A percentile compares a stretch with the other conserved stretches of the same genome.
Evolutionary conservation across 2,797 vertebrate species (phyloP).

Genomic region (Hydrolagus colliei): DNA sequence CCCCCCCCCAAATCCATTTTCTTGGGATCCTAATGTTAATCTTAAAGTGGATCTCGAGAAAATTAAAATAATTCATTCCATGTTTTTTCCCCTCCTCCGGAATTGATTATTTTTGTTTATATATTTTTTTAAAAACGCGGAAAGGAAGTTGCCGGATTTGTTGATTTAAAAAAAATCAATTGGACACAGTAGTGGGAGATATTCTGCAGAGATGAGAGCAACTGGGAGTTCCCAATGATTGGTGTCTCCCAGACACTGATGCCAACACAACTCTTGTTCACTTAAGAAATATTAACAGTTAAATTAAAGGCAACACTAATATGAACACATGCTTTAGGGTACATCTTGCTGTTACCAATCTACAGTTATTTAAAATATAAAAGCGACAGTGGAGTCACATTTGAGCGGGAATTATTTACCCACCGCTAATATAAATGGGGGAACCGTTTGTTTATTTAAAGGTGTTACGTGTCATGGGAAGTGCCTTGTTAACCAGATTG

Average conservation of each 20-base stretch:
- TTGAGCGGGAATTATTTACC: background rate
- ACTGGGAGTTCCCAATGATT: slow-evolving; percentile 18
- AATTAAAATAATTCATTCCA: background rate
- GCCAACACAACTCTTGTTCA: slow-evolving; percentile 3
- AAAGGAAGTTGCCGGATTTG: slow-evolving; percentile 21
- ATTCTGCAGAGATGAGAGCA: slow-evolving; percentile 20
- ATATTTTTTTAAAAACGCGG: background rate
- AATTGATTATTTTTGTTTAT: slow-evolving; percentile 11
- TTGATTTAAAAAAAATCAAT: slow-evolving; percentile 29
- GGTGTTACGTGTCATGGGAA: slow-evolving; percentile 5
- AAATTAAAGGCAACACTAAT: background rate
- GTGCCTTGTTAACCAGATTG: slow-evolving; percentile 2
- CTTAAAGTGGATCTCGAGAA: too few species aligned
- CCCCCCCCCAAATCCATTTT: too few species aligned
- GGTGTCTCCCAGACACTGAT: slow-evolving; percentile 18
- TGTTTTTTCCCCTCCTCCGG: background rate
- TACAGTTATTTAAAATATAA: background rate
- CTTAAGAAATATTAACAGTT: background rate
- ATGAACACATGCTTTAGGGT: background rate
- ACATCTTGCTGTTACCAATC: background rate
- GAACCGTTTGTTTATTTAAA: slow-evolving; percentile 19
- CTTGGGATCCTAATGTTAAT: too few species aligned
- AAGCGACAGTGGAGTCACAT: background rate
- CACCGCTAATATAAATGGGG: background rate
- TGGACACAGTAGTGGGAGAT: slow-evolving; percentile 13